These are phyloP conservation scores for Clitarchus hookeri DNA, from an alignment of 2,888 invertebrate genomes.

Conservation along the genomic window DNA sequence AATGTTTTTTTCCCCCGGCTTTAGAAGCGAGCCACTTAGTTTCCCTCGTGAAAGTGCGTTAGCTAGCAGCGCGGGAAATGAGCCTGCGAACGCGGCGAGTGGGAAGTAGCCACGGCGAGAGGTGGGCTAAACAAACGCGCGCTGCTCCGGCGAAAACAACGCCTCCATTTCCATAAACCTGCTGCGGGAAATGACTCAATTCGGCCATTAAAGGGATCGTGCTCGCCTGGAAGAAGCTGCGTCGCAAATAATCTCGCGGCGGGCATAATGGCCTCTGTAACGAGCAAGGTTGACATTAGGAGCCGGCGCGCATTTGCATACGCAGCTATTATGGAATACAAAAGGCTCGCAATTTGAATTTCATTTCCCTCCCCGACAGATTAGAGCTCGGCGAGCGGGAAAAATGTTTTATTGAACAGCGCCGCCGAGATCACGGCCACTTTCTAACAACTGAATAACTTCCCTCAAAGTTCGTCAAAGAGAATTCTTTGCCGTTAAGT, in stretches of 20 bases:
- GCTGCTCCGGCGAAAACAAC: neutral
- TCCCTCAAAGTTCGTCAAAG: too few relatives aligned
- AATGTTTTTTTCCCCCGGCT: too few relatives aligned
- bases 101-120: too few relatives aligned
- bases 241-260: too few relatives aligned
- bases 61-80: too few relatives aligned
- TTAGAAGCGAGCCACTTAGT: too few relatives aligned
- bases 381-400: neutral
- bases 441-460: neutral
- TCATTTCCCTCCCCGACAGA: neutral
- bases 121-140: too few relatives aligned
- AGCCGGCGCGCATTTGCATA: neutral
- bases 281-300: neutral
- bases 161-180: neutral
- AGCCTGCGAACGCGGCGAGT: too few relatives aligned
- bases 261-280: too few relatives aligned
- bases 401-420: too few relatives aligned
- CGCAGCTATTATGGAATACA: neutral
- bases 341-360: constrained; percentile 8
- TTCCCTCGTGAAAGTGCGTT: too few relatives aligned
- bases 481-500: neutral
- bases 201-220: neutral
- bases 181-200: constrained; percentile 7
- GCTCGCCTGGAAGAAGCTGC: neutral
- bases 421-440: too few relatives aligned